Percentiles rank a stretch among this genome's conserved stretches.
These are phyloP conservation scores for Calameuta idolon DNA, from an alignment of 2,888 invertebrate genomes.

Conservation along the genomic window DNA sequence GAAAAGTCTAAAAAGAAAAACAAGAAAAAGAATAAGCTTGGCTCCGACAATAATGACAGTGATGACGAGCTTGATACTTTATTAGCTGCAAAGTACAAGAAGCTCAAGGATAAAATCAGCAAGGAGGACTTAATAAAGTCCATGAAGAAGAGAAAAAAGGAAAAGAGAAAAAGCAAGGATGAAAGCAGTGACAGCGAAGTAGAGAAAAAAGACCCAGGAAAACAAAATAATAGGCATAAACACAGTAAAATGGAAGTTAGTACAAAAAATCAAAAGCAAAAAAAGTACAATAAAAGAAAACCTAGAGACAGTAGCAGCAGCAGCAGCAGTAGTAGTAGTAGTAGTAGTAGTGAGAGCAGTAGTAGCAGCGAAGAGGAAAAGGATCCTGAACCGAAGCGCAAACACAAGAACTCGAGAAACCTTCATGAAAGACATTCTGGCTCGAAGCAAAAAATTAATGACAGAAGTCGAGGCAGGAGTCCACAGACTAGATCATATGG, in stretches of 20 bases:
- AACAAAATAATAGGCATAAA: background rate
- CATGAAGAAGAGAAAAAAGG: conserved; percentile 52
- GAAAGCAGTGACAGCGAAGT: conserved; percentile 14
- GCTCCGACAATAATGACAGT: conserved; percentile 47
- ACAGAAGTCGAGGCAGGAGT: conserved; percentile 25
- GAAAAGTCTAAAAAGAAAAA: conserved; percentile 57
- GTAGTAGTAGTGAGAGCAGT: conserved; percentile 6
- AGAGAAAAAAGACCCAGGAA: conserved; percentile 11
- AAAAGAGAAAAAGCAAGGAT: conserved; percentile 43
- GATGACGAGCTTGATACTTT: conserved; percentile 75
- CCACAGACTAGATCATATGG: conserved; percentile 14
- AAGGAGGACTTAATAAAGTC: conserved; percentile 63
- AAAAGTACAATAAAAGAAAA: conserved; percentile 25
- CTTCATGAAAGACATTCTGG: conserved; percentile 10
- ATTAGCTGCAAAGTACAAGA: conserved; percentile 78
- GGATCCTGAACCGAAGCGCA: background rate
- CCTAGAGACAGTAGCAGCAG: conserved; percentile 16
- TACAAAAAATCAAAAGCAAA: conserved; percentile 11
- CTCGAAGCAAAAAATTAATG: background rate
- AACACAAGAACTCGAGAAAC: background rate
- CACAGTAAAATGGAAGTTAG: conserved; percentile 19
- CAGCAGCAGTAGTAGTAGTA: conserved; percentile 12
- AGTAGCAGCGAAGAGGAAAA: conserved; percentile 25
- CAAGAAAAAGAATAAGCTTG: conserved; percentile 65
- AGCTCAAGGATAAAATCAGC: conserved; percentile 72